phyloP scores from a whole-genome alignment of 2,888 invertebrate species.

The Agrilus mali region DNA sequence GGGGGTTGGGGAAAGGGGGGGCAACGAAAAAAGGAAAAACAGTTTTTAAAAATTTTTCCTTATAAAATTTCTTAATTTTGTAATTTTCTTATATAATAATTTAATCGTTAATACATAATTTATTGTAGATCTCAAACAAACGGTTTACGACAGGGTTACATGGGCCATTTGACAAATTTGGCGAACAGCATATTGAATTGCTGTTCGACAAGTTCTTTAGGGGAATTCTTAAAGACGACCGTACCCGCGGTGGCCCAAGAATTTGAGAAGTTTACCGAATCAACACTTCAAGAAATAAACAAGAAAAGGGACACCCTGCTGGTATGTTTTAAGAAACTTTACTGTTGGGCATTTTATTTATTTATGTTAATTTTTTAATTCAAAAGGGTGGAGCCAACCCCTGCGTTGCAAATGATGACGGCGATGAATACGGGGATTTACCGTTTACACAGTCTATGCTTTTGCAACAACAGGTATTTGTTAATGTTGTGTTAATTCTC shows the following conservation, averaged over 20 bases:
- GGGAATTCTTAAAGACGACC: constrained; percentile 40
- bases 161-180: constrained; percentile 54
- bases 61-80: no score
- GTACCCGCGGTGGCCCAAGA: constrained; percentile 36
- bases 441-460: constrained; percentile 38
- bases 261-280: constrained; percentile 28
- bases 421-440: constrained; percentile 38
- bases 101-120: no score
- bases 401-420: constrained; percentile 37
- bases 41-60: no score
- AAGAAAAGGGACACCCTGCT: constrained; percentile 27
- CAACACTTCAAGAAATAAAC: constrained; percentile 27
- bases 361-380: constrained; percentile 7
- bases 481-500: background rate
- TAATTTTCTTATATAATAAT: background rate
- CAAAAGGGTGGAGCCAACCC: constrained; percentile 34
- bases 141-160: constrained; percentile 47
- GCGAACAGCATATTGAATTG: constrained; percentile 41
- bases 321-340: constrained; percentile 18
- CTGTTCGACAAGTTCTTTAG: constrained; percentile 41
- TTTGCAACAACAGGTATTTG: constrained; percentile 37
- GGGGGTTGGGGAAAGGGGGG: constrained; percentile 61
- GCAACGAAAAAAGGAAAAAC: constrained; percentile 65
- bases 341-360: background rate
- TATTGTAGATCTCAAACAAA: constrained; percentile 36